Evolutionary conservation across 2,113 vertebrate genomes (phyloP).

Genomic region (Isichthys henryi): DNA sequence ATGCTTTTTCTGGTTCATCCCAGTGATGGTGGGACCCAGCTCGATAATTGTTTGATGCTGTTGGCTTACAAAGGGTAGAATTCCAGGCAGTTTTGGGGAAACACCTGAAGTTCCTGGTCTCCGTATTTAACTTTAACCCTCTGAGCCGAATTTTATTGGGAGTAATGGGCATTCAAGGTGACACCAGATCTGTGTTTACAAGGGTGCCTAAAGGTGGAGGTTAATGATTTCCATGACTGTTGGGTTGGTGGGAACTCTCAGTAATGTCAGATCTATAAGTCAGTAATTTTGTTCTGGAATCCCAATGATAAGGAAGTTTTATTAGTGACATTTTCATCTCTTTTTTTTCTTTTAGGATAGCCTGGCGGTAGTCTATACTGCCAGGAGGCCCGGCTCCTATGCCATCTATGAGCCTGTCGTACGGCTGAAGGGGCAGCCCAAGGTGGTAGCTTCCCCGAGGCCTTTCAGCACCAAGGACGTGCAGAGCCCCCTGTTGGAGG

Average conservation of each 20-base stretch:
- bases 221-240: not conserved
- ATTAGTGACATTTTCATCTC: not conserved
- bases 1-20: not conserved
- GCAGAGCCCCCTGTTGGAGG: constrained; percentile 71
- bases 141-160: not conserved
- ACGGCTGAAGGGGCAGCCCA: constrained; percentile 80
- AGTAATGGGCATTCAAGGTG: not conserved
- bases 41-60: not conserved
- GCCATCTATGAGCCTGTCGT: constrained; percentile 95
- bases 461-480: constrained; percentile 89
- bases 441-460: constrained; percentile 74
- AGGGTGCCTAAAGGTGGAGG: not conserved
- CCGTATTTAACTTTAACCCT: not conserved
- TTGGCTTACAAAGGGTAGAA: not conserved
- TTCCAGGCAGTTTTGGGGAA: not conserved
- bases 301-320: not conserved
- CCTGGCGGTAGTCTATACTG: constrained; percentile 78
- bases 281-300: not conserved
- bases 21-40: not conserved
- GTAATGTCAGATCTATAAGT: not conserved
- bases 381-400: constrained; percentile 73
- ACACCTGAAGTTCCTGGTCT: not conserved
- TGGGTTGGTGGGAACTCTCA: not conserved
- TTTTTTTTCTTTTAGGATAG: constrained; percentile 70
- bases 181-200: not conserved